Evolutionary conservation across 2,797 vertebrate genomes (phyloP).

Genomic region (Hirundo rustica): DNA sequence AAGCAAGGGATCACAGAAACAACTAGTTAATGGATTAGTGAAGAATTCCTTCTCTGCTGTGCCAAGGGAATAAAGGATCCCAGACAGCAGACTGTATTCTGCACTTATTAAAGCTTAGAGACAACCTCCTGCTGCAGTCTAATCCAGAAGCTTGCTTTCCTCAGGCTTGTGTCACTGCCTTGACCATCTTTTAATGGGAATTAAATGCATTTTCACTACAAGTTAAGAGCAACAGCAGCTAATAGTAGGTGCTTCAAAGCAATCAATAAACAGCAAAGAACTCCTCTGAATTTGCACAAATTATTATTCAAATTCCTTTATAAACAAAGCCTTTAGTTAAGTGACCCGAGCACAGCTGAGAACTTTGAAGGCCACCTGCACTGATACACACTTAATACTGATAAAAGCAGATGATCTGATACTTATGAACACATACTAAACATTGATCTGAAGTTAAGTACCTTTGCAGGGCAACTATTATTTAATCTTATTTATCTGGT

Average conservation of each 20-base stretch:
- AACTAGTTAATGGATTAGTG: not conserved
- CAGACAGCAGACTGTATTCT: not conserved
- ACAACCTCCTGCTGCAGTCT: not conserved
- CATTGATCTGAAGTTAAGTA: not conserved
- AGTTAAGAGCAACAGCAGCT: not conserved
- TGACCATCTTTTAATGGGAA: not conserved
- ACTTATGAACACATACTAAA: not conserved
- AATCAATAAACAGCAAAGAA: not conserved
- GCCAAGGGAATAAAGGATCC: not conserved
- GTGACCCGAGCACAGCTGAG: not conserved
- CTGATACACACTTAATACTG: not conserved
- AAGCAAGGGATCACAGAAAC: not conserved
- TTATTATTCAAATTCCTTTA: not conserved
- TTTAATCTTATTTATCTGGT: not conserved
- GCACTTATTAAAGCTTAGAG: not conserved
- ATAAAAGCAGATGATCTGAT: not conserved
- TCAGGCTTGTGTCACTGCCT: not conserved
- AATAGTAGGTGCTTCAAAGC: not conserved
- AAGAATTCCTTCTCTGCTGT: not conserved
- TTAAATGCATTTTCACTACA: not conserved
- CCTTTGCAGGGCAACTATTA: not conserved
- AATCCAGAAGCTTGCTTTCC: not conserved
- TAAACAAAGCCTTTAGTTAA: not conserved
- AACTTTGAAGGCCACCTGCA: not conserved
- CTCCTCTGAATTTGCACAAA: not conserved